Evolutionary conservation across 2,888 invertebrate species (phyloP).

Genomic region (Chrysolina oricalcia): DNA sequence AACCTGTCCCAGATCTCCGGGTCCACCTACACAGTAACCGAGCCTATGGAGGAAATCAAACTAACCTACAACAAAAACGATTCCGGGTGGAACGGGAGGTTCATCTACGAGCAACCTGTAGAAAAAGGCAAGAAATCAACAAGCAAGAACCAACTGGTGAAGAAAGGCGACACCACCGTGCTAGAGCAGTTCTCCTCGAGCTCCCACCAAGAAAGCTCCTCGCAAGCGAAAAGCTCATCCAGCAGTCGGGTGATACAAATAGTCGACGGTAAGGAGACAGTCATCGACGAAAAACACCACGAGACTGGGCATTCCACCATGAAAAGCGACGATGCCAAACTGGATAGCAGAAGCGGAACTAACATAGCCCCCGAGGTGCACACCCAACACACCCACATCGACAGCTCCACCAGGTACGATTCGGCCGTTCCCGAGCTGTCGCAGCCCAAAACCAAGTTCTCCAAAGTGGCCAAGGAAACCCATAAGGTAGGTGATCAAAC

Average conservation of each 20-base stretch:
- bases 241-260: conserved; percentile 80
- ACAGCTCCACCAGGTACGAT: conserved; percentile 75
- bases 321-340: conserved; percentile 72
- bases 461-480: conserved; percentile 70
- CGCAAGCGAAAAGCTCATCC: conserved; percentile 76
- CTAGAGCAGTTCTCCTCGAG: conserved; percentile 64
- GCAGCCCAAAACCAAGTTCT: conserved; percentile 70
- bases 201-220: conserved; percentile 75
- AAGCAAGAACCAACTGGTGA: conserved; percentile 47
- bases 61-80: conserved; percentile 69
- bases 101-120: conserved; percentile 68
- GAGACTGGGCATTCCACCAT: conserved; percentile 70
- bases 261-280: conserved; percentile 78
- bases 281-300: conserved; percentile 76
- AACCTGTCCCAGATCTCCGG: conserved; percentile 66
- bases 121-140: conserved; percentile 53
- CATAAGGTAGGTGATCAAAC: conserved; percentile 68
- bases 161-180: conserved; percentile 50
- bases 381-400: conserved; percentile 74
- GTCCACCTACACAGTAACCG: conserved; percentile 69
- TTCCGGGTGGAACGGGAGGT: conserved; percentile 73
- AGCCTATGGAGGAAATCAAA: conserved; percentile 68
- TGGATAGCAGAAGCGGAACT: conserved; percentile 75
- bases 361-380: conserved; percentile 76
- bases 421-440: conserved; percentile 73